Percentiles rank a stretch among this genome's conserved stretches.
phyloP scores from a whole-genome alignment of 2,113 vertebrate genomes.

The Semicossyphus pulcher region DNA sequence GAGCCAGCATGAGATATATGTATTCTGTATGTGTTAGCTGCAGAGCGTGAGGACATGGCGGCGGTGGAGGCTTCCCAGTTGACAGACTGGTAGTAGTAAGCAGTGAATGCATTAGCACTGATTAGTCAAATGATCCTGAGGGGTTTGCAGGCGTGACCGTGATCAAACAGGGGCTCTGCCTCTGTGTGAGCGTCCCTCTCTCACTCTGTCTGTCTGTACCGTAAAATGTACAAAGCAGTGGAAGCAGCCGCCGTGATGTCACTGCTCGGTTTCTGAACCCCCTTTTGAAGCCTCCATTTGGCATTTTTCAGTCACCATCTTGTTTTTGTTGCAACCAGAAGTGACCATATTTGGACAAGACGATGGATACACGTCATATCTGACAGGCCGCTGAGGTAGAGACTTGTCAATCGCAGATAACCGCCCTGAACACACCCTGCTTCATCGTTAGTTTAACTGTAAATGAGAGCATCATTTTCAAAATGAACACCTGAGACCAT shows the following conservation, averaged over 20 bases:
- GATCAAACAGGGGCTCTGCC: slow-evolving; percentile 36
- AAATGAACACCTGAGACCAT: no score
- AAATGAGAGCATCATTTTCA: no score
- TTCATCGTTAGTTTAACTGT: background rate
- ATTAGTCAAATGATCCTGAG: slow-evolving; percentile 65
- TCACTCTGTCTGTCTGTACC: background rate
- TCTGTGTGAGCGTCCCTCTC: background rate
- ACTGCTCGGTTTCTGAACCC: no score
- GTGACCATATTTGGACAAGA: no score
- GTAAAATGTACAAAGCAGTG: no score
- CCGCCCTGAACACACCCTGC: no score
- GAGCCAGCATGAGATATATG: background rate
- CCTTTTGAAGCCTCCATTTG: background rate
- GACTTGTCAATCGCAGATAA: no score
- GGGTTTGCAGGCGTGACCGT: slow-evolving; percentile 20
- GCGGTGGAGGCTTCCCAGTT: slow-evolving; percentile 39
- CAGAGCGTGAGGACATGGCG: slow-evolving; percentile 35
- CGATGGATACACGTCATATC: no score
- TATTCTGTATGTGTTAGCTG: slow-evolving; percentile 6
- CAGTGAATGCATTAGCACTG: slow-evolving; percentile 73
- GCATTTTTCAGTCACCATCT: no score
- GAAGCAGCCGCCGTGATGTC: no score
- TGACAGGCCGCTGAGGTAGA: no score
- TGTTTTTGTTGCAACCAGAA: no score
- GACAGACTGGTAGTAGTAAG: slow-evolving; percentile 66